Conservation (phyloP, 2,113 vertebrate genomes). For the Grammomys dolichurus region DNA sequence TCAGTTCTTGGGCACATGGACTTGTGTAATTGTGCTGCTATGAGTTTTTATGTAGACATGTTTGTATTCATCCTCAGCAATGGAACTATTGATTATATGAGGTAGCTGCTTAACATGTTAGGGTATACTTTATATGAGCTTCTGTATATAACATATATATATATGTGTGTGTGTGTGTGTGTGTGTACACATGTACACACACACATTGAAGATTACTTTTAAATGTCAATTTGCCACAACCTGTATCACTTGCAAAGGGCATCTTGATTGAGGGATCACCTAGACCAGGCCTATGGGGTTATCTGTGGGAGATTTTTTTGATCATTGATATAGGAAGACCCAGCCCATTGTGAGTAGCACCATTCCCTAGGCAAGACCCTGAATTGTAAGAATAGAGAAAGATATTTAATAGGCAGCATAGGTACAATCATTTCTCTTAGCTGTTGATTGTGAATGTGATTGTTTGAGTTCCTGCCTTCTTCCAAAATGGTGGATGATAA, state of each 20-base stretch:
- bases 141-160: neutral
- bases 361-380: neutral
- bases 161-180: too few species aligned
- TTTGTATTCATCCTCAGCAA: constrained; percentile 22
- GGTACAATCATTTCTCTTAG: neutral
- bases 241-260: neutral
- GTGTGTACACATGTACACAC: neutral
- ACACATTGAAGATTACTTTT: neutral
- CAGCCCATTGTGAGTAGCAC: neutral
- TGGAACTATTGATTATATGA: neutral
- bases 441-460: neutral
- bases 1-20: neutral
- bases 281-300: neutral
- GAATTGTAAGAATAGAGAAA: neutral
- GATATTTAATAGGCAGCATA: neutral
- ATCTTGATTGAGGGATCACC: neutral
- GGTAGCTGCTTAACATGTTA: constrained; percentile 27
- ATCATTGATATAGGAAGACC: neutral
- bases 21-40: neutral
- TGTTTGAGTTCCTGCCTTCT: neutral
- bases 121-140: neutral
- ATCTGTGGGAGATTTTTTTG: neutral
- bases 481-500: neutral
- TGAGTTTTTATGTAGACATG: neutral
- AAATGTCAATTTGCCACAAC: neutral